Evolutionary conservation across 2,888 invertebrate genomes (phyloP), one percentile per base, ranked within the genome.

Genomic region (Cantharis rustica): DNA sequence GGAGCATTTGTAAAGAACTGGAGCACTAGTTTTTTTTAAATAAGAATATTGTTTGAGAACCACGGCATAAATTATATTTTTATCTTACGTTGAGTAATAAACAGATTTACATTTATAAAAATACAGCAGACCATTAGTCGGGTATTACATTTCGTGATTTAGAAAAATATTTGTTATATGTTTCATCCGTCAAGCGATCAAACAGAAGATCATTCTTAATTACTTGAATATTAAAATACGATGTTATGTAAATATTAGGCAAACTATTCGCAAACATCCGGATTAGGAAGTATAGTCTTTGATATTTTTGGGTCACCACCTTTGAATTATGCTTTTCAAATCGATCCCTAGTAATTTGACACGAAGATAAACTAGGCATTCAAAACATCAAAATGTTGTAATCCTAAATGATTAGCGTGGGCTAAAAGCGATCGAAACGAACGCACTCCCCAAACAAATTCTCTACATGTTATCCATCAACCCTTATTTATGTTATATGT

Each of bases 401-500:
- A 66, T 66, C 64, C 64, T 66, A 20, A 66, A 66, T 20, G 20
- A 66, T 66, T 66, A 23, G 20, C 16, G 17, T 17, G 5, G n/a
- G 17, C 16, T 64, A 20, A 20, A 64, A 16, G 63, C 63, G 16
- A 63, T 63, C 47, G 47, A 63, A 16, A 63, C 63, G 11, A 20
- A 16, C 64, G n/a, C 64, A 66, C 64, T 66, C 23, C 23, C 20
- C 3, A 23, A 66, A 66, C 23, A 66, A 66, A 66, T 66, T 66
- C 64, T 66, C 20, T 15, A 66, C 17, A 23, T 23, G 64, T 66
- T 66, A 66, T 66, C 64, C 64, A n/a, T 66, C 64, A 20, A 66
- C 64, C 64, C 64, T 66, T 66, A 66, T 66, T 66, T 66, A 66
- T n/a, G n/a, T 20, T 20, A 20, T 66, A n/a, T n/a, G n/a, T n/a